Conservation (phyloP, 2,888 invertebrate species). For the Tuta absoluta region DNA sequence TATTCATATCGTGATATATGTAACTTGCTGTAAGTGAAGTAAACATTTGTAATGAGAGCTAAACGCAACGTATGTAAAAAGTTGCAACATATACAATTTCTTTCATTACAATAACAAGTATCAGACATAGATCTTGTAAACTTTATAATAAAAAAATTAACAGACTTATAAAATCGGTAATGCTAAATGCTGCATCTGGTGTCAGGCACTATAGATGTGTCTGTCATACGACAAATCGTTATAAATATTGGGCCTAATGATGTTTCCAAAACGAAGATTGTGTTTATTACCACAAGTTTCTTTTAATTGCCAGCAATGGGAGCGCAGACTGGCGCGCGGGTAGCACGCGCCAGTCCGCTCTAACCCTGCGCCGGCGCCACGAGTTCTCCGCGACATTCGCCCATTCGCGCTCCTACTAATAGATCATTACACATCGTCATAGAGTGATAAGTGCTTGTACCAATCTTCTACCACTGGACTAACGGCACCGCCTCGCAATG, state of each 20-base stretch:
- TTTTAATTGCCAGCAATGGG: conserved; percentile 60
- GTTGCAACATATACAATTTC: neutral
- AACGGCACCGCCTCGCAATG: conserved; percentile 36
- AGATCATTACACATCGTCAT: conserved; percentile 20
- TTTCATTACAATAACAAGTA: neutral
- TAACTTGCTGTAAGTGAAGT: neutral
- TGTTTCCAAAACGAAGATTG: conserved; percentile 7
- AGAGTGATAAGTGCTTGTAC: conserved; percentile 51
- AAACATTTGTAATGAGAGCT: neutral
- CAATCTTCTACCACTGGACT: conserved; percentile 51
- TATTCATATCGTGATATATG: neutral
- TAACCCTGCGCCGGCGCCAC: conserved; percentile 42
- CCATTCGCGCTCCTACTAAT: conserved; percentile 32
- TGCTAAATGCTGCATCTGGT: neutral
- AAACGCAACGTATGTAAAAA: neutral
- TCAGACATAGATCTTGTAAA: neutral
- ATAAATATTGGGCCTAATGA: conserved; percentile 17
- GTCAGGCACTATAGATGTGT: neutral
- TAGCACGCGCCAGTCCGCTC: conserved; percentile 46
- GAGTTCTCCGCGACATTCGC: conserved; percentile 29
- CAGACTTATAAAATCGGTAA: neutral
- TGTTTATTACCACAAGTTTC: conserved; percentile 47
- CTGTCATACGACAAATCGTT: conserved; percentile 16
- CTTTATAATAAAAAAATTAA: neutral
- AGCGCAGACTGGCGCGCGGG: conserved; percentile 48